Percentiles rank a stretch among this genome's conserved stretches.
phyloP scores from a whole-genome alignment of 2,797 vertebrate species.

The Danio aesculapii region DNA sequence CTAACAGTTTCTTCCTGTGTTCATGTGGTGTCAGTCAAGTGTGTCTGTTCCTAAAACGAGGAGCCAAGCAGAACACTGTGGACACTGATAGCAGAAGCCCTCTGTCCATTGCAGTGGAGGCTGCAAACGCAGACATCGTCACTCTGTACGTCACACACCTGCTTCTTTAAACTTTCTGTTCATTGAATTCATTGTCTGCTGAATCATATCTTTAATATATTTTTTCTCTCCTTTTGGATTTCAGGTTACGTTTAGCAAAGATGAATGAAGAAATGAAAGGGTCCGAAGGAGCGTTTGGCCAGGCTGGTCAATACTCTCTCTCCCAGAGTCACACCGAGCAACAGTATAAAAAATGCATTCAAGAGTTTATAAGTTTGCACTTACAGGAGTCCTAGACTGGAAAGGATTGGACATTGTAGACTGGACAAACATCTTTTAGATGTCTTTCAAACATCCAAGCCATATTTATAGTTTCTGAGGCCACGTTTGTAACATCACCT shows the following conservation, averaged over 20 bases:
- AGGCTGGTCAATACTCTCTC: conserved; percentile 85
- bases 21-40: conserved; percentile 77
- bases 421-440: background rate
- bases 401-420: background rate
- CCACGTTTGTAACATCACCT: conserved; percentile 4
- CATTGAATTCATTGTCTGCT: background rate
- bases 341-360: conserved; percentile 87
- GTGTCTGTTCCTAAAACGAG: conserved; percentile 87
- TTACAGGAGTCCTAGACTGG: conserved; percentile 75
- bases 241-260: conserved; percentile 86
- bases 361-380: conserved; percentile 86
- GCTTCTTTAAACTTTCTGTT: background rate
- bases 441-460: background rate
- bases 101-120: conserved; percentile 85
- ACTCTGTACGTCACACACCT: conserved; percentile 79
- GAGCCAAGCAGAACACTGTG: conserved; percentile 84
- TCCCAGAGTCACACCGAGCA: conserved; percentile 84
- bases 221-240: background rate
- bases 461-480: background rate
- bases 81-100: conserved; percentile 85
- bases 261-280: conserved; percentile 93
- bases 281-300: conserved; percentile 85
- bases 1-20: background rate
- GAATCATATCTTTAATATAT: background rate
- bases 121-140: conserved; percentile 88